phyloP scores from a whole-genome alignment of 2,113 vertebrate species.

The Brachypodius melanocephalos region DNA sequence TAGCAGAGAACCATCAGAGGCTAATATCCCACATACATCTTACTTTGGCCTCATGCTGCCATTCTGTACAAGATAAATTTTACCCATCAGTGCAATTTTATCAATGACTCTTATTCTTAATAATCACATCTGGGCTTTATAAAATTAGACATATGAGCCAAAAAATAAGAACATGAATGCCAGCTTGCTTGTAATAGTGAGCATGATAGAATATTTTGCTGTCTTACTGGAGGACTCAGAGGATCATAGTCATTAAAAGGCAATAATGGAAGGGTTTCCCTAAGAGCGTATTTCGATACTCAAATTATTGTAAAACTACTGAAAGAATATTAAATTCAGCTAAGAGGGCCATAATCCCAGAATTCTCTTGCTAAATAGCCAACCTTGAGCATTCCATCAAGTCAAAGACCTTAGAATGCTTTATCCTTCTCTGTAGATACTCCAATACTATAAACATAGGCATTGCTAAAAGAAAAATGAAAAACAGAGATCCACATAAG shows the following conservation, averaged over 20 bases:
- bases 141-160: neutral
- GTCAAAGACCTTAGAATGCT: neutral
- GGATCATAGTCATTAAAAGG: neutral
- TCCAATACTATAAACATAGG: neutral
- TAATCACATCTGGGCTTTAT: neutral
- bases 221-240: neutral
- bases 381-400: neutral
- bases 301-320: neutral
- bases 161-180: neutral
- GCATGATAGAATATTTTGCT: neutral
- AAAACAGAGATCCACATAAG: neutral
- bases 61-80: slow-evolving; percentile 39
- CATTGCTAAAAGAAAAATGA: neutral
- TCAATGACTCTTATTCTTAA: slow-evolving; percentile 5
- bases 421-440: neutral
- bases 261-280: neutral
- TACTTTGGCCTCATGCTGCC: neutral
- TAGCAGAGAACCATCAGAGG: neutral
- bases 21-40: slow-evolving; percentile 47
- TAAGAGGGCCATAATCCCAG: neutral
- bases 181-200: neutral
- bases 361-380: neutral
- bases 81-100: neutral
- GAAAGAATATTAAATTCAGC: neutral
- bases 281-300: neutral